Base-by-base conservation (phyloP, 2,113 vertebrate genomes). In the Ia io region DNA sequence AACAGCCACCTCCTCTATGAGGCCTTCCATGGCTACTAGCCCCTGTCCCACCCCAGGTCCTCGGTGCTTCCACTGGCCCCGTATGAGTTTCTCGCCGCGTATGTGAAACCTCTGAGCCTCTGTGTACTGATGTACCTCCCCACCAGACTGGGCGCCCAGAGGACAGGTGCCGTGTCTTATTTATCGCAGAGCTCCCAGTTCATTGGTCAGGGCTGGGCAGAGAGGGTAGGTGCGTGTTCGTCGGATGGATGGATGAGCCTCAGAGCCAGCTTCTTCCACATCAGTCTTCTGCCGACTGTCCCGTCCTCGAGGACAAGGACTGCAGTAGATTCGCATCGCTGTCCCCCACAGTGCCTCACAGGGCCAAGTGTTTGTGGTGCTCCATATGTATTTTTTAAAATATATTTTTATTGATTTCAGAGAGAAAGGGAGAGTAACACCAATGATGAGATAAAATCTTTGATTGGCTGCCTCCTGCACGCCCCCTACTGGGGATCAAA, bases 131-230 rank as follows among this genome's bases (percentile, higher is more conserved):
- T 20, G 1, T 6, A 7, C 32, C 14, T 44, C 32, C 47, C 51
- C 65, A 35, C 1, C 28, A 49, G 35, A 37, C 32, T 23, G 51
- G 30, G n/a, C 70, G 30, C 35, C 1, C 1, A 25, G 35, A 53
- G 71, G 63, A 71, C 13, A 25, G 35, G 59, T 0, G 0, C 28
- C 12, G 0, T 25, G 30, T 56, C 25, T 18, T 14, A 35, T 1
- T 37, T 35, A 11, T 37, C 23, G 35, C 37, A 79, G 51, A 61
- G 30, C 18, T 16, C 53, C n/a, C 47, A 14, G 30, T 32, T 32
- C 63, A 9, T 10, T 10, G 44, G 11, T 11, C 28, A 79, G 51
- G 32, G n/a, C 51, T 44, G 37, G 28, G 59, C 37, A 49, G 91
- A 61, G 53, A 61, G 67, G 47, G 25, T 1, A 20, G 37, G 14